These are phyloP conservation scores for Eudemis profundana DNA, from an alignment of 2,888 invertebrate species.

Conservation along the genomic window DNA sequence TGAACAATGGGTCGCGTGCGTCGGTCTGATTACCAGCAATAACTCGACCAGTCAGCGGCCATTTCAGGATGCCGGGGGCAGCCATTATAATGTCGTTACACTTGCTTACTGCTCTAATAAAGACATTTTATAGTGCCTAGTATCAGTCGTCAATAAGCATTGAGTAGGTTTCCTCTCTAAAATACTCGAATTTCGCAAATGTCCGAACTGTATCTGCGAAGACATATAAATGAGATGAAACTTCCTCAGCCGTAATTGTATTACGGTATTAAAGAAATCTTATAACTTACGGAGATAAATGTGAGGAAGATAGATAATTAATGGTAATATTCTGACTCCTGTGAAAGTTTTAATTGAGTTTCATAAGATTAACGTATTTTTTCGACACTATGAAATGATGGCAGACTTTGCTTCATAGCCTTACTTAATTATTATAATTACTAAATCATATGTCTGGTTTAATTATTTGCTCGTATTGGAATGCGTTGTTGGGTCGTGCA, in stretches of 20 bases:
- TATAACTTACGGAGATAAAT: background rate
- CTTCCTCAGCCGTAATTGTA: background rate
- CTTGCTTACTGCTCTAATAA: background rate
- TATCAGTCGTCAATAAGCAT: background rate
- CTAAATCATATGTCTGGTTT: no score
- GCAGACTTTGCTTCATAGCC: no score
- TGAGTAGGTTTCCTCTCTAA: background rate
- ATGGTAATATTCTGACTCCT: background rate
- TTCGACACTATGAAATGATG: no score
- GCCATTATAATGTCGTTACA: constrained; percentile 35
- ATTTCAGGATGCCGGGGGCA: constrained; percentile 14
- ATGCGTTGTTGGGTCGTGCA: no score
- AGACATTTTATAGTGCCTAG: no score
- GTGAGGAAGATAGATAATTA: background rate
- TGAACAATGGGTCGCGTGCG: no score
- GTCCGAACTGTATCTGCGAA: background rate
- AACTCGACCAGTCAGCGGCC: constrained; percentile 6
- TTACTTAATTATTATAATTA: no score
- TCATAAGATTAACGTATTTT: background rate
- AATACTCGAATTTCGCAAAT: background rate
- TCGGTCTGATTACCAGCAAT: constrained; percentile 10
- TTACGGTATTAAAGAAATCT: background rate
- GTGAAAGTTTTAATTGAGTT: background rate
- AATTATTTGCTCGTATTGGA: no score
- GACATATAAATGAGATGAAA: background rate